Base-by-base conservation (phyloP, 1,140 invertebrate species). In the Batillaria attramentaria region DNA sequence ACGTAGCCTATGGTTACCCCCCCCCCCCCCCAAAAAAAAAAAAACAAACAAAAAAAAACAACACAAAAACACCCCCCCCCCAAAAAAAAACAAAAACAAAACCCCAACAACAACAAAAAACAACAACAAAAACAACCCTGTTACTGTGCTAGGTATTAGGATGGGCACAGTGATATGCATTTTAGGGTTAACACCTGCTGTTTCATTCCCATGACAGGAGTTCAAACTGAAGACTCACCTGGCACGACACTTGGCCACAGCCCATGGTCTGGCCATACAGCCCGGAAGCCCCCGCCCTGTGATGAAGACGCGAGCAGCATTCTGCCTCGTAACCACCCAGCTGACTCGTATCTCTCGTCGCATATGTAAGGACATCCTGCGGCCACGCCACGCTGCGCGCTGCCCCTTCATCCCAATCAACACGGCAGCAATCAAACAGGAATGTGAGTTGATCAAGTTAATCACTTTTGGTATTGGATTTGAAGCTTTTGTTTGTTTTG, bases 281-380 rank as follows among this genome's bases (percentile, higher is more conserved):
- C 90, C 93, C 68, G 96, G 95, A 37, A 90, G 95, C 39, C 96
- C 96, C 2, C 92, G 97, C 50, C 97, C 97, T 35, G 96, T 98
- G 0, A 97, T 98, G 96, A 98, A 98, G 92, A 98, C 97, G 57
- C 93, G 97, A 85, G 97, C 97, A 81, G 97, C 97, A 39, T 98
- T 98, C 92, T 98, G 97, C 92, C 92, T 99, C 83, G 94, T 95
- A 87, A 97, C 92, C 4, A 97, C 97, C 82, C 94, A 95, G 46
- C 92, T 97, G 84, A 97, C 97, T 60, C 93, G 96, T 81, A 94
- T 98, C 31, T 96, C 97, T 35, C 93, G 97, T 60, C 92, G 95
- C 72, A 92, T 98, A 66, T 97, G 96, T 89, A 93, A 95, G 75
- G 94, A 95, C 79, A 94, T 97, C 82, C 93, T 98, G 80, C 94